phyloP scores from a whole-genome alignment of 2,888 invertebrate genomes.

The Macrosiphum euphorbiae region DNA sequence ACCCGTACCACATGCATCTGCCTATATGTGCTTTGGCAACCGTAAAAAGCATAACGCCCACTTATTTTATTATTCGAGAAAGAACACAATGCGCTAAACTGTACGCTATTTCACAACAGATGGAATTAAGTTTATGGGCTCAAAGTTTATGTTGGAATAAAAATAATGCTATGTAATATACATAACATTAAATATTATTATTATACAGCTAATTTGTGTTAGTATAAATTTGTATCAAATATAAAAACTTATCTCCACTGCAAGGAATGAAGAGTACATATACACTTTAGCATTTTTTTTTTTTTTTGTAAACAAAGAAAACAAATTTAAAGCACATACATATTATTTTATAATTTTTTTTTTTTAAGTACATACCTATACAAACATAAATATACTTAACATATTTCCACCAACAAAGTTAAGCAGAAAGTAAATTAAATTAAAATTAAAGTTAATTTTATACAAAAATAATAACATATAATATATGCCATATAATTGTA shows the following conservation, averaged over 20 bases:
- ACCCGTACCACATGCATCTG: not conserved
- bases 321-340: not conserved
- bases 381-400: not conserved
- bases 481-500: not conserved
- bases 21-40: not conserved
- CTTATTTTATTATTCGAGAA: slow-evolving; percentile 21
- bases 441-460: not conserved
- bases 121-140: not conserved
- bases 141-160: not conserved
- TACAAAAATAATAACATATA: not conserved
- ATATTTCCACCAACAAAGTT: not conserved
- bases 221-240: not conserved
- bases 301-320: not conserved
- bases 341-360: not conserved
- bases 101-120: not conserved
- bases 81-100: not conserved
- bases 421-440: not conserved
- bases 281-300: not conserved
- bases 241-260: not conserved
- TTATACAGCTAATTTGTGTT: not conserved
- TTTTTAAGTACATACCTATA: not conserved
- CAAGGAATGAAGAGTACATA: not conserved
- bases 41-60: slow-evolving; percentile 18
- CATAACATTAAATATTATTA: not conserved
- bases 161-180: not conserved